Evolutionary conservation across 2,113 vertebrate genomes (phyloP), one percentile per base, ranked within the genome.

Genomic region (Rissa tridactyla): DNA sequence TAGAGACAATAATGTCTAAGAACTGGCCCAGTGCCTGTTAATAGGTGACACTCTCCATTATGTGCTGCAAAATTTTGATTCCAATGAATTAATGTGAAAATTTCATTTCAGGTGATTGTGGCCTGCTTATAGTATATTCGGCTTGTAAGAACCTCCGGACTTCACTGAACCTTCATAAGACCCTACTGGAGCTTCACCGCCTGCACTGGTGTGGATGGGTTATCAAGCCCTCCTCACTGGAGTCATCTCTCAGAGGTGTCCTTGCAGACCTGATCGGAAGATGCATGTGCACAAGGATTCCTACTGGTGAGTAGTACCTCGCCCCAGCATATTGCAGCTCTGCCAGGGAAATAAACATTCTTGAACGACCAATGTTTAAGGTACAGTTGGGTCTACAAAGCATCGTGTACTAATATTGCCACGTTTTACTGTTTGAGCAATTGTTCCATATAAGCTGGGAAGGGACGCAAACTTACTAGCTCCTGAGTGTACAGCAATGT

Each of bases 401-500:
- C 66, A 27, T 1, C 5, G 34, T 66, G 11, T 40, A 25, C 44
- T 21, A 23, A 55, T 7, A 13, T 3, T 80, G 52, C 42, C 21
- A 15, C 17, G 5, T 49, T 62, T 65, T 58, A n/a, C 64, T 79
- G 22, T 54, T 51, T 32, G 23, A 96, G 68, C 23, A 62, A 15
- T 23, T 55, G 78, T 44, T 52, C 57, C 0, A 0, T 21, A 71
- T 80, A 72, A 47, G 3, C 32, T 16, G 65, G 58, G 69, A 95
- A 86, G 86, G 88, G 73, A 79, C 10, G 34, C 34, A 90, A 85
- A 68, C 58, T 75, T 71, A 15, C 0, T 86, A 91, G 80, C 75
- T 94, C 90, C 90, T 79, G 46, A 64, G 81, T 54, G 72, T 52
- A 93, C 47, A 79, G 69, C 21, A 60, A 40, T 47, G 82, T 32